Evolutionary conservation across 2,113 vertebrate genomes (phyloP), one percentile per base, ranked within the genome.

Genomic region (Eretmochelys imbricata): DNA sequence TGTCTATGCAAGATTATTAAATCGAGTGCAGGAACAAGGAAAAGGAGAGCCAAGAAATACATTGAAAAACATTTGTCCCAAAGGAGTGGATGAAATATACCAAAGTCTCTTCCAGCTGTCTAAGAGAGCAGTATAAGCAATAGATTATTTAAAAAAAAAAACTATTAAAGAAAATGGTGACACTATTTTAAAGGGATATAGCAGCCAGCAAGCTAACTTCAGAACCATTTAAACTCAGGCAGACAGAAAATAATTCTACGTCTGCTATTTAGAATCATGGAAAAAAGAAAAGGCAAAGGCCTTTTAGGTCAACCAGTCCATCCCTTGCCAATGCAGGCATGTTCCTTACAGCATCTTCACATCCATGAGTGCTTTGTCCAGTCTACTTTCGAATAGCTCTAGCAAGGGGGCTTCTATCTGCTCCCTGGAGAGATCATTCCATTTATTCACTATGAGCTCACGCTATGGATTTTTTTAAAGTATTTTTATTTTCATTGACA

Each of bases 401-500:
- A 91, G 88, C n/a, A 5, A 89, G 87, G 72, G 92, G 93, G 53
- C 90, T 97, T 94, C 96, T 69, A 51, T 86, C 9, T 0, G 0
- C 81, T 93, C 96, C 95, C 98, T 42, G 38, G 96, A 95, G 97
- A 88, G 76, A 88, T 72, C 69, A 82, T 96, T 94, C 96, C 96
- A 96, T 97, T 97, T 98, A 95, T 97, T 75, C 95, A 82, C 92
- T 95, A 78, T 10, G 46, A 95, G 85, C 92, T 97, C 46, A 51
- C 78, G 82, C 82, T 93, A 96, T 97, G 88, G 96, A 97, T 96
- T 98, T 97, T 93, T 92, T 84, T 94, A 96, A 96, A 96, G 89
- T 87, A 97, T 95, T 96, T 97, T 97, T 97, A 88, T 97, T 98
- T 97, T 94, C 96, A 97, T 96, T 88, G 96, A 95, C 89, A 95